These are phyloP conservation scores for Caenorhabditis sulstoni DNA, from an alignment of 2,888 invertebrate species.

Conservation along the genomic window DNA sequence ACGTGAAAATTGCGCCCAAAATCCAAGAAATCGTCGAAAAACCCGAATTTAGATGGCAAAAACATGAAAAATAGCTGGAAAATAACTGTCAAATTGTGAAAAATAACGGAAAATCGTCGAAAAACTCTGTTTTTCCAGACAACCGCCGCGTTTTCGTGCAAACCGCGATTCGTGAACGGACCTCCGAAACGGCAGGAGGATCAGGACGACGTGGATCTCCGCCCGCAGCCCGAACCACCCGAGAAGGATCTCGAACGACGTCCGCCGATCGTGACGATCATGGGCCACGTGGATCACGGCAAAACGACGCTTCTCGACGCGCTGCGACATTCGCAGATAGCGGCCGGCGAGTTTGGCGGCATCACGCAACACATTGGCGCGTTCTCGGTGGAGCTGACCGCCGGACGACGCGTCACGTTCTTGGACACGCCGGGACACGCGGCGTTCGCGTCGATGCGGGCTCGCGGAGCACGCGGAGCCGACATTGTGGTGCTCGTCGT, in stretches of 20 bases:
- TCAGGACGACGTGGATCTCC: conserved; percentile 53
- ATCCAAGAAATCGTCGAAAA: no score
- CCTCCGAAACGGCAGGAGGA: conserved; percentile 43
- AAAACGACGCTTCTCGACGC: conserved; percentile 91
- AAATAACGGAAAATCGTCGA: no score
- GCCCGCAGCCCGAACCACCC: conserved; percentile 84
- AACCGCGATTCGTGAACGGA: conserved; percentile 62
- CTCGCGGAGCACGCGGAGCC: conserved; percentile 94
- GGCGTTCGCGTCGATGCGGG: conserved; percentile 94
- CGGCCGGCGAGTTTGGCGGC: conserved; percentile 94
- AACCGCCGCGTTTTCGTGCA: conserved; percentile 60
- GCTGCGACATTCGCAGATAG: conserved; percentile 87
- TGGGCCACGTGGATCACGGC: conserved; percentile 99
- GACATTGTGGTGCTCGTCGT: conserved; percentile 90
- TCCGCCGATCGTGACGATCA: conserved; percentile 96
- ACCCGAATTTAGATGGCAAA: no score
- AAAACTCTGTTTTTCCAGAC: no score
- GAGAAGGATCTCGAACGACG: conserved; percentile 86
- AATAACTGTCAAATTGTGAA: no score
- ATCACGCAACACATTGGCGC: conserved; percentile 99
- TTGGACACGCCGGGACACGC: conserved; percentile 99
- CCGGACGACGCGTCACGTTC: conserved; percentile 86
- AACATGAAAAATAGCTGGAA: no score
- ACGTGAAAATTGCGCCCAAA: no score
- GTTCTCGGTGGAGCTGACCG: conserved; percentile 84